These are phyloP conservation scores for Willowsia nigromaculata DNA, from an alignment of 2,888 invertebrate species.

Conservation along the genomic window DNA sequence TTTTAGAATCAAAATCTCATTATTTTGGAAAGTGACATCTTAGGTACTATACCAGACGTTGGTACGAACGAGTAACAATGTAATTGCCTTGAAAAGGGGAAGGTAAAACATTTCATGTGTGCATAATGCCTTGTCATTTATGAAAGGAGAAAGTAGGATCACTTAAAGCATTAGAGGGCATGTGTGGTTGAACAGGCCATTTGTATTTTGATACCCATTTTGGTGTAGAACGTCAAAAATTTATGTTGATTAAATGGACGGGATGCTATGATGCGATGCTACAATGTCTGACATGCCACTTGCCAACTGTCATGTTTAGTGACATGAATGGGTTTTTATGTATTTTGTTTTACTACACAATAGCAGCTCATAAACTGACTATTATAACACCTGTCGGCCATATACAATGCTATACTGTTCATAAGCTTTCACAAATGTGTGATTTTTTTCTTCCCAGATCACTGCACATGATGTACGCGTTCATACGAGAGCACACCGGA, in stretches of 20 bases:
- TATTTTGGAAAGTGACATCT: no score
- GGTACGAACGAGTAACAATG: no score
- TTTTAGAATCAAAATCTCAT: no score
- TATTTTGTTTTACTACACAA: slow-evolving; percentile 8
- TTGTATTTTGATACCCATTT: neutral
- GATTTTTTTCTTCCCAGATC: slow-evolving; percentile 2
- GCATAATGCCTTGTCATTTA: slow-evolving; percentile 15
- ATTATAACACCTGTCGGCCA: neutral
- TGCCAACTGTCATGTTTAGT: slow-evolving; percentile 26
- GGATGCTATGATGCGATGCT: neutral
- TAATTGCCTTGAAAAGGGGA: neutral
- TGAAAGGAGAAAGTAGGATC: slow-evolving; percentile 20
- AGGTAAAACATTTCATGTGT: slow-evolving; percentile 4
- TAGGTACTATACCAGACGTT: no score
- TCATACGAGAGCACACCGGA: neutral
- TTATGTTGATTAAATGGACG: slow-evolving; percentile 26
- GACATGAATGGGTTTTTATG: neutral
- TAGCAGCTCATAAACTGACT: neutral
- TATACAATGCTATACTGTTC: neutral
- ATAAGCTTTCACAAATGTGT: neutral
- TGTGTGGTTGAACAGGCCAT: slow-evolving; percentile 4
- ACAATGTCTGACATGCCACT: slow-evolving; percentile 16
- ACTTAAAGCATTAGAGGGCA: slow-evolving; percentile 13
- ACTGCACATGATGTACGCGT: slow-evolving; percentile 5
- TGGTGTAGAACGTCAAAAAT: neutral